Conservation (phyloP, 2,113 vertebrate genomes). For the Taxidea taxus region DNA sequence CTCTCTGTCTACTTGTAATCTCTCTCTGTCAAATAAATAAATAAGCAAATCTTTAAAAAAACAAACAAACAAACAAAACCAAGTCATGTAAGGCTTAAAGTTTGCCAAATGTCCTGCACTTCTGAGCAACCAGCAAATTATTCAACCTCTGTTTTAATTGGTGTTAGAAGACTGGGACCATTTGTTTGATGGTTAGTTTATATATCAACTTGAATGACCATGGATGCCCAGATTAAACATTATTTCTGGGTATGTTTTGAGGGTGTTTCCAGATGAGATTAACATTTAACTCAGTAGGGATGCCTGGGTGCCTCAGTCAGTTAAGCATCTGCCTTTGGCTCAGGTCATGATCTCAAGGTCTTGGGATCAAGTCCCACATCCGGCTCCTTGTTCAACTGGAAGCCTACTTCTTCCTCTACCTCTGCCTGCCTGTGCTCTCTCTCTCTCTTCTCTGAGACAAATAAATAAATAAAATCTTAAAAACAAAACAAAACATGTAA, state of each 20-base stretch:
- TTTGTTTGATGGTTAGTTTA: neutral
- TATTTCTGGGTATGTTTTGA: neutral
- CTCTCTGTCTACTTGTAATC: no score
- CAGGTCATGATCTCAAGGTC: no score
- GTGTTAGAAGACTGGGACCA: neutral
- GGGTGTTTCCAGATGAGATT: neutral
- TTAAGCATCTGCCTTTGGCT: no score
- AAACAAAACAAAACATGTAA: neutral
- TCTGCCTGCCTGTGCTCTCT: no score
- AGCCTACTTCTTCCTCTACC: no score
- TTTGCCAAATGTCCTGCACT: neutral
- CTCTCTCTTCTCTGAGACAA: no score
- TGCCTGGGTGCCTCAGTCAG: no score
- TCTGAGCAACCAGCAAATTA: neutral
- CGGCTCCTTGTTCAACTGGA: no score
- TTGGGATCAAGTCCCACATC: no score
- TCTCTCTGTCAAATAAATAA: no score
- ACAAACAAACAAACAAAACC: neutral
- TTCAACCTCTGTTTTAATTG: neutral
- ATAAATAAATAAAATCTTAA: no score
- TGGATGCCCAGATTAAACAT: neutral
- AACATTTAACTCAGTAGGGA: neutral
- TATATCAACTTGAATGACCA: neutral
- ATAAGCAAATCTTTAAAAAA: no score
- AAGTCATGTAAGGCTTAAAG: neutral